Evolutionary conservation across 1,140 invertebrate species (phyloP).

Genomic region (Cydia splendana): DNA sequence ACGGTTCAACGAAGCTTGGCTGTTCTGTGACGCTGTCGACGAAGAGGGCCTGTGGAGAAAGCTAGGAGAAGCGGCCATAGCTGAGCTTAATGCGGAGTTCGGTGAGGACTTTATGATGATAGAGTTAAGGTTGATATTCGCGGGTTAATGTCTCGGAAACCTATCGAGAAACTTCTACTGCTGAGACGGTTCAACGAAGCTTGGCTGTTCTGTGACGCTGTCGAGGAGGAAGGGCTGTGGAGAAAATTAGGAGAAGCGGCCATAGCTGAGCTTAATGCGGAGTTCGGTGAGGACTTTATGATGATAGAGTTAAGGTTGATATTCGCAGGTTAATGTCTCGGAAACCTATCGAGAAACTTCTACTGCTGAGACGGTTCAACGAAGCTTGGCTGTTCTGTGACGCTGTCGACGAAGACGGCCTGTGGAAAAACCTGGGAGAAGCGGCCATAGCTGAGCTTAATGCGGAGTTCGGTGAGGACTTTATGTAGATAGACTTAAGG

Average conservation of each 20-base stretch:
- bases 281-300: conserved; percentile 82
- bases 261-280: conserved; percentile 68
- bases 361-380: too few relatives aligned
- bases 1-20: conserved; percentile 93
- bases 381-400: too few relatives aligned
- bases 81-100: conserved; percentile 92
- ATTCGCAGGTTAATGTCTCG: too few relatives aligned
- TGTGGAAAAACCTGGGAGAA: too few relatives aligned
- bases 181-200: not conserved
- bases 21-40: conserved; percentile 89
- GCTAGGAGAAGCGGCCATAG: conserved; percentile 90
- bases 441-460: too few relatives aligned
- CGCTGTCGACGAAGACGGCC: too few relatives aligned
- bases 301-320: too few relatives aligned
- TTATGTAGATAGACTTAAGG: not conserved
- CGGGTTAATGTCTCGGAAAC: too few relatives aligned
- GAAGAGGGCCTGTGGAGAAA: conserved; percentile 87
- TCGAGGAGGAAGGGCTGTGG: not conserved
- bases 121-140: too few relatives aligned
- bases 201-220: not conserved
- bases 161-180: not conserved
- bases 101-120: conserved; percentile 78
- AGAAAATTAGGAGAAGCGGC: conserved; percentile 78
- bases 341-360: too few relatives aligned
- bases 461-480: too few relatives aligned